Percentiles rank a stretch among this genome's conserved stretches.
These are phyloP conservation scores for Ptychoptera contaminata DNA, from an alignment of 2,888 invertebrate species.

Conservation along the genomic window DNA sequence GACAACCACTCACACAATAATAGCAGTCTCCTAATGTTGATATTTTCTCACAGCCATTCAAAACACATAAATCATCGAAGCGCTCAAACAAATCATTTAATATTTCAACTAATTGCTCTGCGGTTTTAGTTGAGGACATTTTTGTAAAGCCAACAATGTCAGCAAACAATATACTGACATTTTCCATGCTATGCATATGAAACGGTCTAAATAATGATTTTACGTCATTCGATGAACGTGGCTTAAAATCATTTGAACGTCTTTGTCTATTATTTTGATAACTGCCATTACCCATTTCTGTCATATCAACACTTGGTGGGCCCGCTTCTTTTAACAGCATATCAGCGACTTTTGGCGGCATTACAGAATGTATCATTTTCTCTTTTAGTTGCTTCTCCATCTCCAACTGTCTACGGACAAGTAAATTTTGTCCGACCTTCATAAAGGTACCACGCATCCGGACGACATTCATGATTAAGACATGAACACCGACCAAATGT, in stretches of 20 bases:
- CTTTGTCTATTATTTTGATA: conserved; percentile 2
- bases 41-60: conserved; percentile 90
- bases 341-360: conserved; percentile 86
- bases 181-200: conserved; percentile 92
- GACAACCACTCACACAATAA: conserved; percentile 92
- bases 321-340: conserved; percentile 65
- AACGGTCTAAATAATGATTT: conserved; percentile 83
- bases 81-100: conserved; percentile 92
- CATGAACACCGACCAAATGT: conserved; percentile 84
- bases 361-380: conserved; percentile 94
- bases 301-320: conserved; percentile 15
- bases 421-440: conserved; percentile 85
- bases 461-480: conserved; percentile 82
- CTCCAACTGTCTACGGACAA: conserved; percentile 78
- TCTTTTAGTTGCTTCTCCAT: conserved; percentile 90
- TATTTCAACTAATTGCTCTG: conserved; percentile 88
- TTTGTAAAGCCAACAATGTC: conserved; percentile 96
- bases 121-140: conserved; percentile 94
- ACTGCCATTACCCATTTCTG: conserved; percentile 15
- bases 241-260: conserved; percentile 19
- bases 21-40: conserved; percentile 90
- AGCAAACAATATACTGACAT: conserved; percentile 92
- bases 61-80: conserved; percentile 78
- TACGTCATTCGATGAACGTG: conserved; percentile 36
- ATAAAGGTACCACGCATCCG: conserved; percentile 91